phyloP scores from a whole-genome alignment of 2,888 invertebrate genomes.

The Xestoiulus laeticollis region DNA sequence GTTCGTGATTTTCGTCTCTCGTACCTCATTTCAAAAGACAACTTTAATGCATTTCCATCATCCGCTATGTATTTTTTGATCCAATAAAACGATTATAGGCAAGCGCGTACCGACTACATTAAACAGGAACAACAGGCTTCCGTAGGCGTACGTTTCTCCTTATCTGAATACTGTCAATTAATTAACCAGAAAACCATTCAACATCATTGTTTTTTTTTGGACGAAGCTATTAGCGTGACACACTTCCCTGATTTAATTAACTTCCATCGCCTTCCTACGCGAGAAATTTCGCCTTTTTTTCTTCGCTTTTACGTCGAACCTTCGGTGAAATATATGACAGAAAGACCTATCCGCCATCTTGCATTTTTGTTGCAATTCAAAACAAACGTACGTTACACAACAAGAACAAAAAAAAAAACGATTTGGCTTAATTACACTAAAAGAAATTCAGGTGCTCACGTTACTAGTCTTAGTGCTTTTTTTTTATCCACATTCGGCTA shows the following conservation, averaged over 20 bases:
- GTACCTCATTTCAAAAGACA: neutral
- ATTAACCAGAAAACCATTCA: neutral
- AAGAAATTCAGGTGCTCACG: too few relatives aligned
- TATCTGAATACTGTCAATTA: neutral
- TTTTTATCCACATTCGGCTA: too few relatives aligned
- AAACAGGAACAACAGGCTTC: neutral
- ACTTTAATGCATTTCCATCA: conserved; percentile 1
- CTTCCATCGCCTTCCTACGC: neutral
- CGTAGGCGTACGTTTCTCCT: neutral
- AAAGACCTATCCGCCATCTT: neutral
- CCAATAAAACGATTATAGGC: neutral
- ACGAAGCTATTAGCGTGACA: neutral
- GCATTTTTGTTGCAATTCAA: neutral
- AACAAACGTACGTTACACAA: too few relatives aligned
- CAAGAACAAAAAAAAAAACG: too few relatives aligned
- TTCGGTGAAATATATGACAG: neutral
- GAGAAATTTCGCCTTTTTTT: neutral
- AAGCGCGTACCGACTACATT: neutral
- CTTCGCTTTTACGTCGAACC: neutral
- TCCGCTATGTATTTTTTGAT: neutral
- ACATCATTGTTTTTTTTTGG: neutral
- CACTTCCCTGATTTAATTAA: neutral
- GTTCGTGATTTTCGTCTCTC: neutral
- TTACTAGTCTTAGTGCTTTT: too few relatives aligned
- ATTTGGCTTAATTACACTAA: too few relatives aligned